These are phyloP conservation scores for Agonopterix subpropinquella DNA, from an alignment of 2,888 invertebrate genomes.

Conservation along the genomic window DNA sequence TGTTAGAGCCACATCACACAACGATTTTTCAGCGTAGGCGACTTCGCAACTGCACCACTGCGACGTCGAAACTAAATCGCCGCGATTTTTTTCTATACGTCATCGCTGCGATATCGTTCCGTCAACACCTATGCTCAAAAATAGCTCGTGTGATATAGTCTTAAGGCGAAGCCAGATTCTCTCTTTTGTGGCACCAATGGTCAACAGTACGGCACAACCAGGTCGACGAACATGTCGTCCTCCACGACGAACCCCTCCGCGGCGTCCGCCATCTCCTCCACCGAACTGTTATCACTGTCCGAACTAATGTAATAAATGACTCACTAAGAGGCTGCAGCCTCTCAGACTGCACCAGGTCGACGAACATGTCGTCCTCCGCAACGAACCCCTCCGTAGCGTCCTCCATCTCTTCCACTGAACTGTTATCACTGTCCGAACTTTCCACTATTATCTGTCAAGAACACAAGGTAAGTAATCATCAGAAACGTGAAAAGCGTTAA, in stretches of 20 bases:
- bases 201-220: conserved; percentile 47
- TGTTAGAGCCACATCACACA: no score
- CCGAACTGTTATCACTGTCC: conserved; percentile 77
- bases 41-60: no score
- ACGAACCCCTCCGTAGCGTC: conserved; percentile 89
- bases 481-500: no score
- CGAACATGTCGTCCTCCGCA: conserved; percentile 91
- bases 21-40: no score
- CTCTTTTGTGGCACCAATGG: not conserved
- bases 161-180: not conserved
- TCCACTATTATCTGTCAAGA: conserved; percentile 76
- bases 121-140: no score
- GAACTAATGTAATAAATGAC: conserved; percentile 19
- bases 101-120: no score
- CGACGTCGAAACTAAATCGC: no score
- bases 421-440: conserved; percentile 81
- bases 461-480: not conserved
- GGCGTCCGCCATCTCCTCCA: conserved; percentile 91
- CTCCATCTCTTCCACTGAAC: conserved; percentile 90
- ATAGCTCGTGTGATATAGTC: no score
- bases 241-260: conserved; percentile 88
- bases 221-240: conserved; percentile 91
- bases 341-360: conserved; percentile 82
- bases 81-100: no score
- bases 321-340: conserved; percentile 86